Percentiles rank a stretch among this genome's conserved stretches.
phyloP scores from a whole-genome alignment of 35 echinoderm and acorn worm species.

The Holothuria glaberrima region DNA sequence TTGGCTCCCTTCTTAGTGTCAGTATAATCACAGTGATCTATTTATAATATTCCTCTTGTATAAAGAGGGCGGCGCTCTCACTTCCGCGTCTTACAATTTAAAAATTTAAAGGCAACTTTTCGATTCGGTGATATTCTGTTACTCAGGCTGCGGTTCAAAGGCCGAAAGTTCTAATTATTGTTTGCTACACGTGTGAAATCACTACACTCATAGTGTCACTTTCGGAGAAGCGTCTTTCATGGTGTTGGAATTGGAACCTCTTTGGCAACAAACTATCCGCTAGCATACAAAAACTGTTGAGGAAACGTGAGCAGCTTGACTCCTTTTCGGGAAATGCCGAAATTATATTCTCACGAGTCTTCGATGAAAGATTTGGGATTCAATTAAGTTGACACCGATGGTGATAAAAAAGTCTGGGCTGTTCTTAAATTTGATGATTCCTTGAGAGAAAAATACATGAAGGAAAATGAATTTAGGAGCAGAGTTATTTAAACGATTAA shows the following conservation, averaged over 20 bases:
- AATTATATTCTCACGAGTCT: constrained; percentile 62
- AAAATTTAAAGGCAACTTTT: too few relatives aligned
- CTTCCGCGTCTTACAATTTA: too few relatives aligned
- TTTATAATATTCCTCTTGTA: too few relatives aligned
- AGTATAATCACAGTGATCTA: too few relatives aligned
- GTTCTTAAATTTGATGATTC: constrained; percentile 58
- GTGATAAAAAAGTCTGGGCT: constrained; percentile 52
- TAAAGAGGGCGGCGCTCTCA: too few relatives aligned
- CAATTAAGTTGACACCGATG: constrained; percentile 57
- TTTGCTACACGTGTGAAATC: constrained; percentile 54
- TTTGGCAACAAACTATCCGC: constrained; percentile 52
- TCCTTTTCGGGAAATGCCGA: constrained; percentile 37
- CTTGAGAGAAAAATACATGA: constrained; percentile 33
- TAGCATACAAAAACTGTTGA: constrained; percentile 52
- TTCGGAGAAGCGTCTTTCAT: constrained; percentile 34
- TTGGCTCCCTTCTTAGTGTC: too few relatives aligned
- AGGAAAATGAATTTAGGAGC: constrained; percentile 4
- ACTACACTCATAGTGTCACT: constrained; percentile 43
- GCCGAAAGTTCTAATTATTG: constrained; percentile 55
- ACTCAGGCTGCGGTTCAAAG: constrained; percentile 35
- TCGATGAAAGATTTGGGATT: constrained; percentile 44
- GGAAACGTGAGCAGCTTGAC: constrained; percentile 41
- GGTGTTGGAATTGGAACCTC: constrained; percentile 52
- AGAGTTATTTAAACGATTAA: constrained; percentile 57
- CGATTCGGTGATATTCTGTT: too few relatives aligned